Percentiles rank a stretch among this genome's conserved stretches.
Evolutionary conservation across 2,797 vertebrate species (phyloP).

Genomic region (Xyrichtys novacula): DNA sequence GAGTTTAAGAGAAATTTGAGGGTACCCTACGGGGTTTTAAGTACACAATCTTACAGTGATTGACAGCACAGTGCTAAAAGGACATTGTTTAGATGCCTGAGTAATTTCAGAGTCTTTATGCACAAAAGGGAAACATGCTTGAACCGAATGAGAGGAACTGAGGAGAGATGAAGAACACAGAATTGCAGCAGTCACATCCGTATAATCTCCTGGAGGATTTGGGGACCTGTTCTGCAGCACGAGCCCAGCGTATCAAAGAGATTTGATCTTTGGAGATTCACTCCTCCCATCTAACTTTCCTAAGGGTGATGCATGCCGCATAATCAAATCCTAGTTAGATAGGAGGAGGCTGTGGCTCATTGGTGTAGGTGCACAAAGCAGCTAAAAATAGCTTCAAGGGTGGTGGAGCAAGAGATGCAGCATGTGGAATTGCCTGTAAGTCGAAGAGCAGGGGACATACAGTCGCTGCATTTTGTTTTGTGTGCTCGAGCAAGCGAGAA

Average conservation of each 20-base stretch:
- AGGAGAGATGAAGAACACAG: constrained; percentile 25
- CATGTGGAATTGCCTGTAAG: constrained; percentile 31
- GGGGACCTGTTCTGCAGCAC: constrained; percentile 34
- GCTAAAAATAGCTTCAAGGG: constrained; percentile 79
- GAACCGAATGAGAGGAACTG: constrained; percentile 1
- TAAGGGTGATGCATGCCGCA: constrained; percentile 44
- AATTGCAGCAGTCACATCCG: constrained; percentile 23
- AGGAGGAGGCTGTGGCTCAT: constrained; percentile 66
- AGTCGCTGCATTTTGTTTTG: constrained; percentile 25
- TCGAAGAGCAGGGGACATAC: constrained; percentile 30
- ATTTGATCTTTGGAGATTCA: constrained; percentile 62
- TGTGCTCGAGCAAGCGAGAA: constrained; percentile 6
- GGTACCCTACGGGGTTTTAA: constrained; percentile 16
- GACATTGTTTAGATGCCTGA: constrained; percentile 63
- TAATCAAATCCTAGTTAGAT: constrained; percentile 64
- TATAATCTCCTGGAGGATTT: constrained; percentile 52
- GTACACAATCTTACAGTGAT: constrained; percentile 28
- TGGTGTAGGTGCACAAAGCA: constrained; percentile 70
- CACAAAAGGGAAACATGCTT: constrained; percentile 40
- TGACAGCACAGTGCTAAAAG: constrained; percentile 55
- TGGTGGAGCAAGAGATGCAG: constrained; percentile 48
- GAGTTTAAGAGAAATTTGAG: neutral
- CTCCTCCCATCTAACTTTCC: constrained; percentile 51
- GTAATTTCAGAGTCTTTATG: constrained; percentile 23
- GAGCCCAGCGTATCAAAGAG: constrained; percentile 54